These are phyloP conservation scores for Orchestes rusci DNA, from an alignment of 2,888 invertebrate genomes.

Conservation along the genomic window DNA sequence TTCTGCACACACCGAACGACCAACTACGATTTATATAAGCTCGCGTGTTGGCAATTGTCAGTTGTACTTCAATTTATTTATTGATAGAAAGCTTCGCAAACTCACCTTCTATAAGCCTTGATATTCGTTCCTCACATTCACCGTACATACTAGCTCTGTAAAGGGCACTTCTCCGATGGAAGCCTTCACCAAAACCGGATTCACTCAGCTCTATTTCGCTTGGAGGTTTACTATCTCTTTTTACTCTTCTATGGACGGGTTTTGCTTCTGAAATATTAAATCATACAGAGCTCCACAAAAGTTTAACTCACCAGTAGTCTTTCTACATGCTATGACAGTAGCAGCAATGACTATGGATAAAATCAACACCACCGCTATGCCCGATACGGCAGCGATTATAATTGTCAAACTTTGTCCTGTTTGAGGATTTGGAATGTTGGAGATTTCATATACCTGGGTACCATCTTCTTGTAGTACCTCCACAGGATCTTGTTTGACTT, in stretches of 20 bases:
- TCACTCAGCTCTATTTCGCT: slow-evolving; percentile 42
- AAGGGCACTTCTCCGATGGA: slow-evolving; percentile 41
- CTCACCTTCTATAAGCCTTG: slow-evolving; percentile 36
- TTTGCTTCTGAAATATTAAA: too few relatives aligned
- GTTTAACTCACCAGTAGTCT: slow-evolving; percentile 26
- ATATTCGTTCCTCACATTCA: slow-evolving; percentile 39
- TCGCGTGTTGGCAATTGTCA: too few relatives aligned
- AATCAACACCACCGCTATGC: slow-evolving; percentile 39
- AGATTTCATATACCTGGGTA: slow-evolving; percentile 9
- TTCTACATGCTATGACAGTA: slow-evolving; percentile 39
- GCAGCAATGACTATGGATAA: slow-evolving; percentile 39
- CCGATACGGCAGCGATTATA: slow-evolving; percentile 40
- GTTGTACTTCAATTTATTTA: too few relatives aligned
- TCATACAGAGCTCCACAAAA: too few relatives aligned
- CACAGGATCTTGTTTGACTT: slow-evolving; percentile 24
- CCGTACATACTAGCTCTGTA: slow-evolving; percentile 43
- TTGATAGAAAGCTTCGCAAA: too few relatives aligned
- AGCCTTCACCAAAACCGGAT: slow-evolving; percentile 43
- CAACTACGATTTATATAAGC: too few relatives aligned
- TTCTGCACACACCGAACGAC: too few relatives aligned
- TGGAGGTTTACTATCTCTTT: slow-evolving; percentile 36
- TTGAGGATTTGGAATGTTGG: slow-evolving; percentile 14
- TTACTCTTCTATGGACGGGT: slow-evolving; percentile 22
- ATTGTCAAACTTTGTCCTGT: slow-evolving; percentile 33
- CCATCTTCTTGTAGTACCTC: slow-evolving; percentile 22